A percentile compares a stretch with the other conserved stretches of the same genome.
These are phyloP conservation scores for Tylochromis polylepis DNA, from an alignment of 2,113 vertebrate species.

Conservation along the genomic window DNA sequence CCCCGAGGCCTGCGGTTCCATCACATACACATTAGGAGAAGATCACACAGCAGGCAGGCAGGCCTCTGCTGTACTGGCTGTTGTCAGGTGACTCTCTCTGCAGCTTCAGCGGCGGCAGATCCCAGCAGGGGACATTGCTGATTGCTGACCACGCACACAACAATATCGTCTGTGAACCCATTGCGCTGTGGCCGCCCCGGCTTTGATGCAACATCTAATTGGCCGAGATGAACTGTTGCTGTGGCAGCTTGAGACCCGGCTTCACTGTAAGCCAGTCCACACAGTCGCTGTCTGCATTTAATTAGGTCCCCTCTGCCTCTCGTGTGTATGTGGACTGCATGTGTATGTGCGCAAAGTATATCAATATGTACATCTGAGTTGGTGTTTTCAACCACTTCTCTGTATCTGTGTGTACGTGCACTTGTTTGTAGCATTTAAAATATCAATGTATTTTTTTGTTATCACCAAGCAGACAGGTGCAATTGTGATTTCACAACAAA, in stretches of 20 bases:
- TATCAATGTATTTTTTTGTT: neutral
- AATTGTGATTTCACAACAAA: neutral
- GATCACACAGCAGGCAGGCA: conserved; percentile 61
- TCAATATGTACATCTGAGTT: conserved; percentile 18
- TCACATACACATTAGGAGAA: conserved; percentile 44
- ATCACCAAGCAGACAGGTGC: neutral
- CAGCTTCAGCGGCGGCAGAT: conserved; percentile 39
- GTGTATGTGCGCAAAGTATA: neutral
- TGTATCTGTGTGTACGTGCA: neutral
- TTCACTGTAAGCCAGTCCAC: conserved; percentile 53
- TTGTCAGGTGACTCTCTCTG: conserved; percentile 66
- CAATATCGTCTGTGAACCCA: conserved; percentile 64
- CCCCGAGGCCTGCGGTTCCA: conserved; percentile 32
- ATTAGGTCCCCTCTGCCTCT: conserved; percentile 61
- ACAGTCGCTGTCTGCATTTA: conserved; percentile 60
- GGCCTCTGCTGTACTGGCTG: conserved; percentile 42
- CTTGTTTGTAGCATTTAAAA: neutral
- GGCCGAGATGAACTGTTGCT: conserved; percentile 70
- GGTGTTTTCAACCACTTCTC: neutral
- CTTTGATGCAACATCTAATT: conserved; percentile 74
- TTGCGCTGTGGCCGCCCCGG: conserved; percentile 45
- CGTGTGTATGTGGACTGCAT: conserved; percentile 3
- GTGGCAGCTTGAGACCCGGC: conserved; percentile 60
- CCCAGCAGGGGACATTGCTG: conserved; percentile 65
- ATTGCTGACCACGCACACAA: conserved; percentile 72